Conservation (phyloP, 64 coral and sea anemone genomes). For the Porites australiensis region DNA sequence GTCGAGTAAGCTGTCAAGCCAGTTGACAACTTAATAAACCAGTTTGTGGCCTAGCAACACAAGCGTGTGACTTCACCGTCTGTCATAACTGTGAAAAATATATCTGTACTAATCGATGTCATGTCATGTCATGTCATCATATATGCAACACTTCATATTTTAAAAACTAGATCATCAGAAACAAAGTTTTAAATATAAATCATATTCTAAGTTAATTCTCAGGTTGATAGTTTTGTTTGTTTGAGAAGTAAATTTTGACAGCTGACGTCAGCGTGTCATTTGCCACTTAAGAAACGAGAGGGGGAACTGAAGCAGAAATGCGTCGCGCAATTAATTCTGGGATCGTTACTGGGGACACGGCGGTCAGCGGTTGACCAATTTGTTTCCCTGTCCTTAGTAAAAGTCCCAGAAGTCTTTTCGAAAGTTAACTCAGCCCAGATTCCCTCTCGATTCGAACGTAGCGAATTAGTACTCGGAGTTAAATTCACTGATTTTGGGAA, state of each 20-base stretch:
- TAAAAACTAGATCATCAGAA: background rate
- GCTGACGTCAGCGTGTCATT: background rate
- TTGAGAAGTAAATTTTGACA: background rate
- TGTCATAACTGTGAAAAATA: background rate
- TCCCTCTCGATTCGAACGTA: too few relatives aligned
- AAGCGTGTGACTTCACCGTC: background rate
- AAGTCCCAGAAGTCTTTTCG: too few relatives aligned
- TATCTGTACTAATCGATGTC: background rate
- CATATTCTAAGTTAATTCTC: conserved; percentile 19
- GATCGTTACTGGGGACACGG: too few relatives aligned
- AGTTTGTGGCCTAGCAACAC: background rate
- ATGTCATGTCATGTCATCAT: background rate
- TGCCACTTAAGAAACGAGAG: too few relatives aligned
- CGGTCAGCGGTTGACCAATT: too few relatives aligned
- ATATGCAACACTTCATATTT: background rate
- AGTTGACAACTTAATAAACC: background rate
- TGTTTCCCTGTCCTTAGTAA: too few relatives aligned
- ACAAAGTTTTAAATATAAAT: conserved; percentile 18
- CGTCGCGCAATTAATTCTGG: too few relatives aligned
- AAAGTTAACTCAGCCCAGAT: too few relatives aligned
- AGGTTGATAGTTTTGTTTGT: background rate
- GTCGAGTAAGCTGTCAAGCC: background rate
- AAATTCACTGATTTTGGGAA: background rate
- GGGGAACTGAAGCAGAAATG: too few relatives aligned
- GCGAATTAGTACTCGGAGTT: background rate